These are phyloP conservation scores for Meda fulgida DNA, from an alignment of 2,797 vertebrate species.

Conservation along the genomic window DNA sequence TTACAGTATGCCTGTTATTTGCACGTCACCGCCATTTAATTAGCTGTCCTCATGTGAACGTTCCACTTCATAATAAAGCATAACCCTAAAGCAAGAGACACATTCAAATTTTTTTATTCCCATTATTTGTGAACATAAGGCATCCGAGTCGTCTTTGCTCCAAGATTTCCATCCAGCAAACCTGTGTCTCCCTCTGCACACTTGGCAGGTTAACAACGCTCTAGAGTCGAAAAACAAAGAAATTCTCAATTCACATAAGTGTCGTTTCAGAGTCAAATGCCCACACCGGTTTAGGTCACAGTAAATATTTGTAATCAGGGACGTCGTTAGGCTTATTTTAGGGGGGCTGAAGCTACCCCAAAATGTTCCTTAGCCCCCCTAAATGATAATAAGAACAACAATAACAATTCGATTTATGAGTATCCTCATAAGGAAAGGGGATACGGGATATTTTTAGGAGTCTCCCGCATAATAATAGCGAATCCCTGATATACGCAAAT, in stretches of 20 bases:
- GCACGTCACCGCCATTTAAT: conserved; percentile 14
- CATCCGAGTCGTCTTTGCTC: conserved; percentile 4
- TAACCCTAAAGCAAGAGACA: conserved; percentile 18
- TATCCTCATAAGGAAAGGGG: too few relatives aligned
- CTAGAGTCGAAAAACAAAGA: conserved; percentile 40
- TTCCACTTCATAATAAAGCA: conserved; percentile 8
- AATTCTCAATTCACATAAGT: conserved; percentile 4
- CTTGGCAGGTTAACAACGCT: conserved; percentile 12
- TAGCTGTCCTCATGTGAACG: conserved; percentile 25
- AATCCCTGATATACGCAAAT: too few relatives aligned
- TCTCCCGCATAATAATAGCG: too few relatives aligned
- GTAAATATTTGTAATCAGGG: conserved; percentile 65
- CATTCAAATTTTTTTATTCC: conserved; percentile 3
- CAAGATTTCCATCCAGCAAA: conserved; percentile 39
- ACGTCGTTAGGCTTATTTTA: too few relatives aligned
- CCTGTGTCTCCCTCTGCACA: conserved; percentile 26
- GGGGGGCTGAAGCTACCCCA: too few relatives aligned
- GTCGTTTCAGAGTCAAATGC: conserved; percentile 10
- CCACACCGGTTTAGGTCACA: conserved; percentile 35
- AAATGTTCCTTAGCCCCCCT: too few relatives aligned
- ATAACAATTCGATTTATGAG: too few relatives aligned
- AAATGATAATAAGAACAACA: too few relatives aligned
- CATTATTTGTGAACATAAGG: conserved; percentile 37
- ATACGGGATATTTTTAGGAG: too few relatives aligned
- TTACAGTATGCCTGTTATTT: conserved; percentile 17